These are phyloP conservation scores for Oxyruncus cristatus DNA, from an alignment of 2,113 vertebrate genomes.

Conservation along the genomic window DNA sequence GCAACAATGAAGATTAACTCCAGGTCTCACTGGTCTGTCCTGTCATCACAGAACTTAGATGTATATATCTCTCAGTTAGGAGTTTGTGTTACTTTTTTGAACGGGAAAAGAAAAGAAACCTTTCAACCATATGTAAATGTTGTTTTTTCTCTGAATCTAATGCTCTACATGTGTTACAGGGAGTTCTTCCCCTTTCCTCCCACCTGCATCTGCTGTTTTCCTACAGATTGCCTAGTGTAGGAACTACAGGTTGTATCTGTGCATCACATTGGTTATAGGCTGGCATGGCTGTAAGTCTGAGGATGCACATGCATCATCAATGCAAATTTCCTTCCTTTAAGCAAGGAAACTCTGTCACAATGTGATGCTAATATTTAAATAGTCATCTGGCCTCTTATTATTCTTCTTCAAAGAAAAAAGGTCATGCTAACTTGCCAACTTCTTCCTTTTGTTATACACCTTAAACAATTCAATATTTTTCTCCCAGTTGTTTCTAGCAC, in stretches of 20 bases:
- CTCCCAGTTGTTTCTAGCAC: neutral
- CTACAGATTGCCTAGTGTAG: neutral
- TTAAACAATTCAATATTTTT: neutral
- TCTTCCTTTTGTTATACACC: slow-evolving; percentile 5
- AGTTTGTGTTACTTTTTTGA: neutral
- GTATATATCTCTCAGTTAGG: neutral
- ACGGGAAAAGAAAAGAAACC: neutral
- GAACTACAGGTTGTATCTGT: neutral
- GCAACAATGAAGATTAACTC: slow-evolving; percentile 36
- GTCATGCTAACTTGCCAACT: neutral
- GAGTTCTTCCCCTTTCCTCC: neutral
- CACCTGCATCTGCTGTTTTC: neutral
- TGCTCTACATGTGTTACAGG: neutral
- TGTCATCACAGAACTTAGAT: slow-evolving; percentile 1
- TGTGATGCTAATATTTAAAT: neutral
- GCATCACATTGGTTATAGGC: neutral
- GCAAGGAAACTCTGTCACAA: slow-evolving; percentile 11
- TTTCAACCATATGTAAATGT: neutral
- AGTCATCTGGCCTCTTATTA: slow-evolving; percentile 1
- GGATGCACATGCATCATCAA: neutral
- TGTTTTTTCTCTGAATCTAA: neutral
- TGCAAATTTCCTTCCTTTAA: slow-evolving; percentile 27
- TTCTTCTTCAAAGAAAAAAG: slow-evolving; percentile 8
- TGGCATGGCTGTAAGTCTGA: neutral
- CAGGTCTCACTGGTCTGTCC: slow-evolving; percentile 24